Conservation (phyloP, 2,888 invertebrate genomes). For the Tyria jacobaeae region DNA sequence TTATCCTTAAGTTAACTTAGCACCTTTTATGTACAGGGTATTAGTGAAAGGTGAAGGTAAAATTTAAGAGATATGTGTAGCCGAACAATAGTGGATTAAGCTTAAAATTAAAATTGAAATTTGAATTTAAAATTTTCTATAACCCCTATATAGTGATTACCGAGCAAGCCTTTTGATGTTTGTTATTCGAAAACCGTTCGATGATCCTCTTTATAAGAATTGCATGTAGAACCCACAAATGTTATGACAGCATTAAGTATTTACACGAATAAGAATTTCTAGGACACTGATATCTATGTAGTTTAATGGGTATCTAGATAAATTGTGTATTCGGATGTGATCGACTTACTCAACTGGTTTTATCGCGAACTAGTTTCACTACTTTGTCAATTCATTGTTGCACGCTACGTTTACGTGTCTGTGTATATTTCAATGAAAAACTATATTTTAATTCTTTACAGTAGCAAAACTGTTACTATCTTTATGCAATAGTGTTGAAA, state of each 20-base stretch:
- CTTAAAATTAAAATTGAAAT: no score
- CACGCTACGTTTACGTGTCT: slow-evolving; percentile 36
- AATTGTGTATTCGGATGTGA: slow-evolving; percentile 64
- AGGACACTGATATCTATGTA: slow-evolving; percentile 31
- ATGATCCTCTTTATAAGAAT: background rate
- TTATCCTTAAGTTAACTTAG: no score
- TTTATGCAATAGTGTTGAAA: slow-evolving; percentile 20
- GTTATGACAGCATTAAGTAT: background rate
- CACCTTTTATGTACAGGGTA: no score
- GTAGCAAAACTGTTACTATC: slow-evolving; percentile 19
- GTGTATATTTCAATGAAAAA: slow-evolving; percentile 30
- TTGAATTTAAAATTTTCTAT: no score
- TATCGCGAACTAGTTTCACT: slow-evolving; percentile 24
- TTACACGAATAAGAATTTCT: slow-evolving; percentile 9
- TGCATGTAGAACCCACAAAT: background rate
- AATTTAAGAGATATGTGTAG: no score
- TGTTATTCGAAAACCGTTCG: no score
- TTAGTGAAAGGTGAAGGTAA: no score
- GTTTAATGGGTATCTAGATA: slow-evolving; percentile 42
- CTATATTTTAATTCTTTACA: slow-evolving; percentile 15
- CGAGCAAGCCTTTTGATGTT: no score
- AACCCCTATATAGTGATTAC: no score
- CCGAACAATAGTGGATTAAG: no score
- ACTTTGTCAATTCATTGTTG: slow-evolving; percentile 26
- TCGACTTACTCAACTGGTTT: slow-evolving; percentile 39